Conservation (phyloP, 2,888 invertebrate species). For the Aphodius sticticus region DNA sequence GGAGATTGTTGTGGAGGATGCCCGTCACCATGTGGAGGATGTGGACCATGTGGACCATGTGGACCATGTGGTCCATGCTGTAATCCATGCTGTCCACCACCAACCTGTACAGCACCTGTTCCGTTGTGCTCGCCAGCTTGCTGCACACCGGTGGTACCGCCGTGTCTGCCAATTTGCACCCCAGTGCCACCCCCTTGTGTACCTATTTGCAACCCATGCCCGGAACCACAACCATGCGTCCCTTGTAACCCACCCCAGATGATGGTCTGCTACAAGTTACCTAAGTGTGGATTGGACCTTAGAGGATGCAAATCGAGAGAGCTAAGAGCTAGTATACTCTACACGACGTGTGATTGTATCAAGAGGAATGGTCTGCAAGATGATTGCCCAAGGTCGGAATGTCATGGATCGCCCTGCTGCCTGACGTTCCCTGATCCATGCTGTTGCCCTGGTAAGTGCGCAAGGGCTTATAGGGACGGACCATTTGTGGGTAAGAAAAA, state of each 20-base stretch:
- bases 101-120: conserved; percentile 56
- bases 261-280: conserved; percentile 63
- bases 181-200: conserved; percentile 62
- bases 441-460: conserved; percentile 60
- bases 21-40: conserved; percentile 31
- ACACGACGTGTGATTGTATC: conserved; percentile 67
- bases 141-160: conserved; percentile 62
- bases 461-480: conserved; percentile 55
- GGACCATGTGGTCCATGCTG: conserved; percentile 52
- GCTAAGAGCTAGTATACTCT: conserved; percentile 65
- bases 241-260: conserved; percentile 66
- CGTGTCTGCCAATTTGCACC: conserved; percentile 60
- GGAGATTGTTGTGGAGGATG: conserved; percentile 52
- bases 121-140: conserved; percentile 52
- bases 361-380: conserved; percentile 69
- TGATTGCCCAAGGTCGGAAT: conserved; percentile 65
- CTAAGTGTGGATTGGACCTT: conserved; percentile 54
- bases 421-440: conserved; percentile 64
- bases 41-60: conserved; percentile 40
- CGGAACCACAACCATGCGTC: conserved; percentile 66
- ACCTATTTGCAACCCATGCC: conserved; percentile 62
- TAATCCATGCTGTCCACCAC: conserved; percentile 58
- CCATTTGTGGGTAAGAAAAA: conserved; percentile 44
- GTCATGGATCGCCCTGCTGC: conserved; percentile 65
- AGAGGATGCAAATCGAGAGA: conserved; percentile 61